A percentile compares a stretch with the other conserved stretches of the same genome.
Evolutionary conservation across 2,113 vertebrate genomes (phyloP).

Genomic region (Notothenia rossii): DNA sequence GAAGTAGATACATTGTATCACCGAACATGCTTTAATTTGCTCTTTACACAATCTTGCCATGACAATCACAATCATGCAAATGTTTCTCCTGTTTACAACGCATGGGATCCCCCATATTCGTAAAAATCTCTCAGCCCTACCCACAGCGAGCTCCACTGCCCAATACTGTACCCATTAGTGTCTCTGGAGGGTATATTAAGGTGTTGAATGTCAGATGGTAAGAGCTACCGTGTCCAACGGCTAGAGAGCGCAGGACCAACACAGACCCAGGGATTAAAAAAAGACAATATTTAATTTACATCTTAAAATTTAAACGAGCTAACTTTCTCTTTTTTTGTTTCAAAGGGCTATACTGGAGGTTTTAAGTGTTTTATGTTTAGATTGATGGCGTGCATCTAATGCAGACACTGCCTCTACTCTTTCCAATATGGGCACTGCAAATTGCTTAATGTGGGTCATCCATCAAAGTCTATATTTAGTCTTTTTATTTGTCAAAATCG

Average conservation of each 20-base stretch:
- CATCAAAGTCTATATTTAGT: constrained; percentile 11
- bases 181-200: constrained; percentile 55
- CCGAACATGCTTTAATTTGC: not conserved
- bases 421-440: not conserved
- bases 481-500: constrained; percentile 7
- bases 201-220: constrained; percentile 50
- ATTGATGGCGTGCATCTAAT: not conserved
- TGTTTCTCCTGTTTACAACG: constrained; percentile 24
- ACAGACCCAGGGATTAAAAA: constrained; percentile 9
- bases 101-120: constrained; percentile 39
- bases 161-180: constrained; percentile 32
- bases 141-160: constrained; percentile 43
- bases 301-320: not conserved
- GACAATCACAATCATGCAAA: not conserved
- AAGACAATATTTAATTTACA: constrained; percentile 7
- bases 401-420: not conserved
- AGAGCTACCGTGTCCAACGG: constrained; percentile 26
- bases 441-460: constrained; percentile 6
- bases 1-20: not conserved
- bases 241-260: constrained; percentile 16
- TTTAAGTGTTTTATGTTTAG: not conserved
- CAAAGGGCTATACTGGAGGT: not conserved
- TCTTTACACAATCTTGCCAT: not conserved
- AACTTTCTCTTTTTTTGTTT: not conserved
- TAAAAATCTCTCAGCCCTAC: constrained; percentile 42